Evolutionary conservation across 2,888 invertebrate species (phyloP).

Genomic region (Lasiommata megera): DNA sequence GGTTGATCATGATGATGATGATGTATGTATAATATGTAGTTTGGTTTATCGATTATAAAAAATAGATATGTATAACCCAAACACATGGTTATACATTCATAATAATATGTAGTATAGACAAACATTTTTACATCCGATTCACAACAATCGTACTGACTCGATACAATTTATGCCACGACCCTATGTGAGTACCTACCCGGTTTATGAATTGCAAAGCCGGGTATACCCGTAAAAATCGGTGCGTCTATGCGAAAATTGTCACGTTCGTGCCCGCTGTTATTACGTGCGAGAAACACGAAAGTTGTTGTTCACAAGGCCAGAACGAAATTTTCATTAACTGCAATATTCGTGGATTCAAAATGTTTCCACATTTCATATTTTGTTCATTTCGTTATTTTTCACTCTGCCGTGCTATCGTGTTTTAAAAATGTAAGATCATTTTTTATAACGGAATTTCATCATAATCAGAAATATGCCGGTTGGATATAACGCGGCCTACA

Average conservation of each 20-base stretch:
- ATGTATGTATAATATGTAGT: too few relatives aligned
- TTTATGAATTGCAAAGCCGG: too few relatives aligned
- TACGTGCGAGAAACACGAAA: not conserved
- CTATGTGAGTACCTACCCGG: too few relatives aligned
- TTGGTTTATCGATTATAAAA: too few relatives aligned
- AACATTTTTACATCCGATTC: too few relatives aligned
- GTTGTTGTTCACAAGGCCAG: not conserved
- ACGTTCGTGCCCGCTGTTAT: not conserved
- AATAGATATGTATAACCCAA: too few relatives aligned
- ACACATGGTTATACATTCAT: too few relatives aligned
- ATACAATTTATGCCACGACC: too few relatives aligned
- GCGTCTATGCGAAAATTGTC: not conserved
- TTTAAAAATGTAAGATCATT: not conserved
- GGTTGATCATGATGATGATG: too few relatives aligned
- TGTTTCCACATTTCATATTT: not conserved
- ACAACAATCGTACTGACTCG: too few relatives aligned
- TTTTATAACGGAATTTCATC: not conserved
- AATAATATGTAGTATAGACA: too few relatives aligned
- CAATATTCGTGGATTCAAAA: constrained; percentile 2
- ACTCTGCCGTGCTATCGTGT: not conserved
- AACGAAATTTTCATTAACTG: constrained; percentile 11
- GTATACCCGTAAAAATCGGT: not conserved
- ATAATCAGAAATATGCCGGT: not conserved
- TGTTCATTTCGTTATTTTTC: not conserved
- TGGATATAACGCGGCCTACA: not conserved